These are phyloP conservation scores for Drosophila tristis DNA, from an alignment of 1,140 invertebrate species.

Conservation along the genomic window DNA sequence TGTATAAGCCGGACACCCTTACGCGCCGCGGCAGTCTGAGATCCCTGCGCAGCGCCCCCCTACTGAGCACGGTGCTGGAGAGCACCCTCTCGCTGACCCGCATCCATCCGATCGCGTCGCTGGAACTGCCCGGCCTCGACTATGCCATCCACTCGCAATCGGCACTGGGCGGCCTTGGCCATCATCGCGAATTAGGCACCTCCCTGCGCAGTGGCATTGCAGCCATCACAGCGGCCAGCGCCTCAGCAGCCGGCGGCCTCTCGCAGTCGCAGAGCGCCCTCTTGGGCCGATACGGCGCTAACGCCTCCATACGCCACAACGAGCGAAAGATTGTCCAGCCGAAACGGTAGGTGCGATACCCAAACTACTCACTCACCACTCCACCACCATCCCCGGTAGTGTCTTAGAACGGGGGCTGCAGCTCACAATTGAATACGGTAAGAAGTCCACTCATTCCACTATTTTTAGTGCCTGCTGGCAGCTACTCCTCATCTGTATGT, in stretches of 20 bases:
- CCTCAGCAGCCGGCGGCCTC: slow-evolving; percentile 62
- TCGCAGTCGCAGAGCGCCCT: slow-evolving; percentile 71
- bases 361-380: too few relatives aligned
- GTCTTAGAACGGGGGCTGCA: not conserved
- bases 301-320: slow-evolving; percentile 71
- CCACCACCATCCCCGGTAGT: not conserved
- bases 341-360: slow-evolving; percentile 73
- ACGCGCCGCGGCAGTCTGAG: slow-evolving; percentile 83
- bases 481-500: too few relatives aligned
- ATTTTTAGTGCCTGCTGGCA: too few relatives aligned
- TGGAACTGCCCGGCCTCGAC: slow-evolving; percentile 81
- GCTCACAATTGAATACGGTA: too few relatives aligned
- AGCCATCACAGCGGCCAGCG: slow-evolving; percentile 69
- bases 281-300: slow-evolving; percentile 70
- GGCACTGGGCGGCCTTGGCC: slow-evolving; percentile 56
- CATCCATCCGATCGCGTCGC: slow-evolving; percentile 83
- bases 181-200: slow-evolving; percentile 75
- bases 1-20: slow-evolving; percentile 82
- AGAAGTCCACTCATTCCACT: too few relatives aligned
- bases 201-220: slow-evolving; percentile 78
- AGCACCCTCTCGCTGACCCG: slow-evolving; percentile 82
- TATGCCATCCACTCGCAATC: slow-evolving; percentile 80
- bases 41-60: slow-evolving; percentile 82
- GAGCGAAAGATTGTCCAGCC: slow-evolving; percentile 78
- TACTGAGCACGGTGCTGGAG: slow-evolving; percentile 81